Conservation (phyloP, 1,140 invertebrate genomes). For the Sweltsa coloradensis region DNA sequence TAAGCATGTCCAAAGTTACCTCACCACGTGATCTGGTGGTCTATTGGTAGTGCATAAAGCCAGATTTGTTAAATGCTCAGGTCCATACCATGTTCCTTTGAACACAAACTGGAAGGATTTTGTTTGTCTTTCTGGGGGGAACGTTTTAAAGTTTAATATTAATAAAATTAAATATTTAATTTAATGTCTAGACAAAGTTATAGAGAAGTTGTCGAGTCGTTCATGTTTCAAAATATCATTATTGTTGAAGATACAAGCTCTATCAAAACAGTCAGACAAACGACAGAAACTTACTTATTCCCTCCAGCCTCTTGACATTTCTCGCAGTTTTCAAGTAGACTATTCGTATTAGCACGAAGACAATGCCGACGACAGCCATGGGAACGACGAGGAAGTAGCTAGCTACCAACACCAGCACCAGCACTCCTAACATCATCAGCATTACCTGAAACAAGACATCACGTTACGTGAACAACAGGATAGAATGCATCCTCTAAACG, state of each 20-base stretch:
- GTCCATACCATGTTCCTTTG: too few relatives aligned
- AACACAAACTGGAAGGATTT: conserved; percentile 1
- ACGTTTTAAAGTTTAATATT: not conserved
- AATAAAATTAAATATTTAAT: not conserved
- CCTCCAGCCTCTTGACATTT: conserved; percentile 78
- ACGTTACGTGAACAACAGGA: too few relatives aligned
- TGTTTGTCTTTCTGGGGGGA: not conserved
- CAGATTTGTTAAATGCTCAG: too few relatives aligned
- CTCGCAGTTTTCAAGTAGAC: conserved; percentile 73
- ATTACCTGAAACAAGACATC: conserved; percentile 38
- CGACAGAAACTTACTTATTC: conserved; percentile 47
- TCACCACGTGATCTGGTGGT: too few relatives aligned
- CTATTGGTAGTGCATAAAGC: too few relatives aligned
- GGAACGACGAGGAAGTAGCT: conserved; percentile 62
- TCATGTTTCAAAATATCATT: not conserved
- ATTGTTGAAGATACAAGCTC: not conserved
- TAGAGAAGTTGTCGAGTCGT: not conserved
- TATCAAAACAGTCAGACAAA: not conserved
- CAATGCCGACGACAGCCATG: conserved; percentile 46
- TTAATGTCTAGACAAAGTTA: not conserved
- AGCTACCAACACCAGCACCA: conserved; percentile 58
- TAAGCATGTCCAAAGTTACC: not conserved
- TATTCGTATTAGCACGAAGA: conserved; percentile 60
- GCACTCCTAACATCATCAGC: conserved; percentile 44
- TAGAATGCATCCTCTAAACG: too few relatives aligned